A percentile compares a stretch with the other conserved stretches of the same genome.
Conservation (phyloP, 2,113 vertebrate genomes). For the Megaleporinus macrocephalus region DNA sequence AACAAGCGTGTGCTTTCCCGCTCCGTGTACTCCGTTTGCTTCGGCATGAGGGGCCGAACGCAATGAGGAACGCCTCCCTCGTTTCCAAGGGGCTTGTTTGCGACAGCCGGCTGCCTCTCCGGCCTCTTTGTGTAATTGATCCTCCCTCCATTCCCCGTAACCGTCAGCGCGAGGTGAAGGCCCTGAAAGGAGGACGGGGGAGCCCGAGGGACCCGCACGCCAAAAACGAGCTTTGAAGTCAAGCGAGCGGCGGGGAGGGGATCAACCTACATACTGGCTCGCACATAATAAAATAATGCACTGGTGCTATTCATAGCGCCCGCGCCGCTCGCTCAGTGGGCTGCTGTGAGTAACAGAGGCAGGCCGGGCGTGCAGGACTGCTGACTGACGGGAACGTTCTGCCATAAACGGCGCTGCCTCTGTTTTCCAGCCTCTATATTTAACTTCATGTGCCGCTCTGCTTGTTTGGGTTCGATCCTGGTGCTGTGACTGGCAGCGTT, state of each 20-base stretch:
- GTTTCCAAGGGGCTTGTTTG: not conserved
- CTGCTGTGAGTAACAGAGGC: conserved; percentile 21
- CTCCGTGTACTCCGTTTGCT: not conserved
- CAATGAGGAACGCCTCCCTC: not conserved
- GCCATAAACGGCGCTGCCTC: not conserved
- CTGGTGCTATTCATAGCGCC: conserved; percentile 52
- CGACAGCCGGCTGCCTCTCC: not conserved
- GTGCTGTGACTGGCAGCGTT: not conserved
- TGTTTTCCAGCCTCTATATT: not conserved
- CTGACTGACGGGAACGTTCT: not conserved
- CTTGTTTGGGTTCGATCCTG: not conserved
- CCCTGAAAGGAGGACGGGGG: conserved; percentile 57
- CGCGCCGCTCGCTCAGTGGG: conserved; percentile 2
- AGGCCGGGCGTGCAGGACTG: conserved; percentile 5
- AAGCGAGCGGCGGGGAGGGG: conserved; percentile 59
- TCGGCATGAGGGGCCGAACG: not conserved
- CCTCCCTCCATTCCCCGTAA: conserved; percentile 19
- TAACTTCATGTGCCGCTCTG: not conserved
- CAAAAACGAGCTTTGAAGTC: conserved; percentile 62
- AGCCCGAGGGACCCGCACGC: conserved; percentile 48
- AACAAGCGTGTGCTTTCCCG: too few species aligned
- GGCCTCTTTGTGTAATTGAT: conserved; percentile 51
- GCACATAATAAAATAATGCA: conserved; percentile 40
- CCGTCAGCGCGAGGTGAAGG: conserved; percentile 35
- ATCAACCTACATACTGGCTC: conserved; percentile 61